Conservation (phyloP, 1,140 invertebrate genomes). For the Ditylenchus dipsaci region DNA sequence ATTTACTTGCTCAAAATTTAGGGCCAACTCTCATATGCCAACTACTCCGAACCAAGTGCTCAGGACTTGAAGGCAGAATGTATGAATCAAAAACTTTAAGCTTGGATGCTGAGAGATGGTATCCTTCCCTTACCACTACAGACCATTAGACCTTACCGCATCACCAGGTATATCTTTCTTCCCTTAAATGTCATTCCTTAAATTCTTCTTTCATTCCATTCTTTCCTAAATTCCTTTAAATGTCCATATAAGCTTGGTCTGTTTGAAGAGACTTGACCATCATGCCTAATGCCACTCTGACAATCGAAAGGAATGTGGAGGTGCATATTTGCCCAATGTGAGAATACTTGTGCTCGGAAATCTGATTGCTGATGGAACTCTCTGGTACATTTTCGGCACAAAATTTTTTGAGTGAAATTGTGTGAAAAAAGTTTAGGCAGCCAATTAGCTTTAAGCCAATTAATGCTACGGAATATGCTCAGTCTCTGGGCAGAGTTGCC, state of each 20-base stretch:
- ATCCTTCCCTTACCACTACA: constrained; percentile 42
- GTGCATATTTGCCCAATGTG: constrained; percentile 93
- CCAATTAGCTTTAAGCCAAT: constrained; percentile 79
- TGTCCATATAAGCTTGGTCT: not conserved
- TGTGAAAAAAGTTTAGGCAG: constrained; percentile 48
- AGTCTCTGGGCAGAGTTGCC: constrained; percentile 35
- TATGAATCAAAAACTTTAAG: constrained; percentile 70
- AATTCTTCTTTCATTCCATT: not conserved
- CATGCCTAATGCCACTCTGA: constrained; percentile 81
- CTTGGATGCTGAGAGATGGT: constrained; percentile 49
- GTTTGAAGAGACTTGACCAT: constrained; percentile 76
- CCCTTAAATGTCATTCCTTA: not conserved
- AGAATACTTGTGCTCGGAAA: constrained; percentile 90
- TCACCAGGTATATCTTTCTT: constrained; percentile 31
- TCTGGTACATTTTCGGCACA: constrained; percentile 58
- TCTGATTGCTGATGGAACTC: constrained; percentile 75
- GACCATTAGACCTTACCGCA: constrained; percentile 56
- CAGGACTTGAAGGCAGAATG: constrained; percentile 73
- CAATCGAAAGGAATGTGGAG: constrained; percentile 80
- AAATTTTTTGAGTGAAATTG: not conserved
- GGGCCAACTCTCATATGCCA: constrained; percentile 53
- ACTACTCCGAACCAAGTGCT: constrained; percentile 51
- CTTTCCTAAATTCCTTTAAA: not conserved
- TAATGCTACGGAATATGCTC: constrained; percentile 50
- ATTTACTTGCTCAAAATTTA: not conserved